phyloP scores from a whole-genome alignment of 2,113 vertebrate genomes.

The Chrysochloris asiatica region DNA sequence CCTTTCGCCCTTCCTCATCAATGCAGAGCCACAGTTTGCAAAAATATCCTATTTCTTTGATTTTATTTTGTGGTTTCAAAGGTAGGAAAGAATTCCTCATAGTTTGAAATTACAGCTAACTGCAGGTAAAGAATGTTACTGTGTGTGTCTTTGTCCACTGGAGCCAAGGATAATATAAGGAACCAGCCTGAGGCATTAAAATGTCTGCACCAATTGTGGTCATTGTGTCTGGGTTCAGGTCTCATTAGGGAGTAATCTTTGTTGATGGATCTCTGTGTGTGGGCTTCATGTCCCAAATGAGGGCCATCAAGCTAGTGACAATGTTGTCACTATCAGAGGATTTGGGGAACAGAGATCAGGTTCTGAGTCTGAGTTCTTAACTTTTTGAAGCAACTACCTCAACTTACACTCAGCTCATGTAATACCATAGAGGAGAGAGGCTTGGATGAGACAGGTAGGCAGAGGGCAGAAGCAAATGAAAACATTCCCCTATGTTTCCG shows the following conservation, averaged over 20 bases:
- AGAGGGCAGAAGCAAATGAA: background rate
- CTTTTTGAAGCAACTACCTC: background rate
- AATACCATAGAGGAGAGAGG: background rate
- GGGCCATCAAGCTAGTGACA: background rate
- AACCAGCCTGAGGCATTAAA: constrained; percentile 71
- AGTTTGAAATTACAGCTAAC: constrained; percentile 78
- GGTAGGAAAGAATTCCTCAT: constrained; percentile 80
- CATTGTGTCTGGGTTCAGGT: constrained; percentile 71
- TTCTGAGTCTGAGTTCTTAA: background rate
- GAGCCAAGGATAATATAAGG: constrained; percentile 77
- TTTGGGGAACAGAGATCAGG: background rate
- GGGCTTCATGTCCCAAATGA: constrained; percentile 42
- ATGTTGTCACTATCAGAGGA: background rate
- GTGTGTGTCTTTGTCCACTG: constrained; percentile 49
- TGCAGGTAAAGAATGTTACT: constrained; percentile 78
- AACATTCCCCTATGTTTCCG: background rate
- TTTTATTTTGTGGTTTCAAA: constrained; percentile 81
- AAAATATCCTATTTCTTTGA: constrained; percentile 78
- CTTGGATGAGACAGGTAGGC: background rate
- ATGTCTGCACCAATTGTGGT: constrained; percentile 67
- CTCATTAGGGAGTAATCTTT: constrained; percentile 51
- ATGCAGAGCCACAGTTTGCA: constrained; percentile 38
- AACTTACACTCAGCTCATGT: background rate
- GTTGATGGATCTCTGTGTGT: constrained; percentile 67
- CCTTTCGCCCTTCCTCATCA: constrained; percentile 32